Conservation (phyloP, 2,113 vertebrate genomes). For the Lucifuga dentata region DNA sequence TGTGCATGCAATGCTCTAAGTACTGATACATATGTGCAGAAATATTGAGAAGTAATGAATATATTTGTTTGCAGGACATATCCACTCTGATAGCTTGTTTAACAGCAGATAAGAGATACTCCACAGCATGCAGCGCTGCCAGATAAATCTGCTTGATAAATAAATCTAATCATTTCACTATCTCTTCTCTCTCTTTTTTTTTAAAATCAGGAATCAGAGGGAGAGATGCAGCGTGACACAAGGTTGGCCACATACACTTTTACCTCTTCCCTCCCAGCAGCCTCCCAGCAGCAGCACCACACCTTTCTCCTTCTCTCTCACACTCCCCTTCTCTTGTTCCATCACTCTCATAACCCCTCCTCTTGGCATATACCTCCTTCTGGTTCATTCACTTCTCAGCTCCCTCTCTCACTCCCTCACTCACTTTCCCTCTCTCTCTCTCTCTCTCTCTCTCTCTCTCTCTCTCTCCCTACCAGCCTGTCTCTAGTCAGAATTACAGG, state of each 20-base stretch:
- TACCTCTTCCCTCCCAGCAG: slow-evolving; percentile 25
- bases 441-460: slow-evolving; percentile 30
- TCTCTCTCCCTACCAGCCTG: slow-evolving; percentile 67
- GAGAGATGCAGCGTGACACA: slow-evolving; percentile 63
- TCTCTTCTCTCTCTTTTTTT: slow-evolving; percentile 53
- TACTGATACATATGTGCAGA: slow-evolving; percentile 31
- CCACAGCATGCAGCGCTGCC: slow-evolving; percentile 21
- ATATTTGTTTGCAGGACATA: slow-evolving; percentile 70
- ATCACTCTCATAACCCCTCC: slow-evolving; percentile 63
- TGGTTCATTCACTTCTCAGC: slow-evolving; percentile 72
- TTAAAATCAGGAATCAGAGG: slow-evolving; percentile 72
- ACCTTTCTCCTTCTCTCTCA: slow-evolving; percentile 31
- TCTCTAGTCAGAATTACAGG: slow-evolving; percentile 73
- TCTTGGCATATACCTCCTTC: slow-evolving; percentile 66
- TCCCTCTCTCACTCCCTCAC: slow-evolving; percentile 53
- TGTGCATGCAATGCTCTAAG: slow-evolving; percentile 49
- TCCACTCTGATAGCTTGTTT: slow-evolving; percentile 69
- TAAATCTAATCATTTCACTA: slow-evolving; percentile 64
- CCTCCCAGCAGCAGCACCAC: slow-evolving; percentile 42
- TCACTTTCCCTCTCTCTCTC: slow-evolving; percentile 30
- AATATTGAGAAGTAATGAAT: slow-evolving; percentile 65
- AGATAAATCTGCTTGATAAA: slow-evolving; percentile 73
- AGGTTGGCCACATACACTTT: slow-evolving; percentile 74
- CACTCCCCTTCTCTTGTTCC: slow-evolving; percentile 31
- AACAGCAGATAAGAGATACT: slow-evolving; percentile 69